Conservation (phyloP, 1,140 invertebrate species). For the Pectinophora gossypiella region DNA sequence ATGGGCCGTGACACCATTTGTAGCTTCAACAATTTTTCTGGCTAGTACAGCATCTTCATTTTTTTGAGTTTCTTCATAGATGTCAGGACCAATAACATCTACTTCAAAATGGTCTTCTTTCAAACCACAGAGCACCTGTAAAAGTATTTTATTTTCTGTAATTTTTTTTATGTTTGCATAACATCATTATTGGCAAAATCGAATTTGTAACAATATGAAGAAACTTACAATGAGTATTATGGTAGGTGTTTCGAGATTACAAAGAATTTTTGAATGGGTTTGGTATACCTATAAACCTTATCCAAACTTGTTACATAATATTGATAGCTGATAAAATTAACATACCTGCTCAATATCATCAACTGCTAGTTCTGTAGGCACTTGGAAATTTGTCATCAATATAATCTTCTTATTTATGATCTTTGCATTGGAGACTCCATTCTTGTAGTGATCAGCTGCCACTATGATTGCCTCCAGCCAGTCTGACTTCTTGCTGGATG, state of each 20-base stretch:
- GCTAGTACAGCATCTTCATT: slow-evolving; percentile 34
- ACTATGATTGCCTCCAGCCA: slow-evolving; percentile 66
- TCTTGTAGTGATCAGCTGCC: slow-evolving; percentile 55
- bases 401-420: slow-evolving; percentile 57
- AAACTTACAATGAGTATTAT: no score
- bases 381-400: slow-evolving; percentile 64
- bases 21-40: slow-evolving; percentile 46
- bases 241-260: no score
- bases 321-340: no score
- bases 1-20: slow-evolving; percentile 50
- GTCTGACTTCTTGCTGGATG: slow-evolving; percentile 48
- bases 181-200: no score
- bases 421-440: slow-evolving; percentile 35
- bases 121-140: slow-evolving; percentile 49
- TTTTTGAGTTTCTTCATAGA: slow-evolving; percentile 40
- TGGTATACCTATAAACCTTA: no score
- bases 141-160: slow-evolving; percentile 9
- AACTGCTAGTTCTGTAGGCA: slow-evolving; percentile 28
- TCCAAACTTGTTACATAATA: no score
- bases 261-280: no score
- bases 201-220: no score
- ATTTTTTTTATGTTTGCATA: no score
- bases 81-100: slow-evolving; percentile 59
- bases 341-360: slow-evolving; percentile 39
- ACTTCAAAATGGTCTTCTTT: slow-evolving; percentile 58